Percentiles rank a stretch among this genome's conserved stretches.
Evolutionary conservation across 1,140 invertebrate species (phyloP).

Genomic region (Eueides isabella): DNA sequence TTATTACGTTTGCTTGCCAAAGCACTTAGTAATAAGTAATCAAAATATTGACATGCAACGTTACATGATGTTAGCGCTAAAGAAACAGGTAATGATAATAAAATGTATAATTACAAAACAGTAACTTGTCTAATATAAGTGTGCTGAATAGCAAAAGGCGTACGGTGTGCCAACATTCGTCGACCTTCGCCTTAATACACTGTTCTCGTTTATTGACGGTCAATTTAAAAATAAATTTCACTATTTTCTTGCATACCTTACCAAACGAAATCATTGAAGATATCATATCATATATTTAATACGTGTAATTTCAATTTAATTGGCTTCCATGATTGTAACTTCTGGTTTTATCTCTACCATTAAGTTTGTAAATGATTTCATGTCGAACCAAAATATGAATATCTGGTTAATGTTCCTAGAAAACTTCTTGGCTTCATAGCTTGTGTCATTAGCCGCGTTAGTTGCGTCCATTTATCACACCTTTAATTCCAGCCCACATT

Average conservation of each 20-base stretch:
- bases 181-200: constrained; percentile 67
- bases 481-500: constrained; percentile 71
- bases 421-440: constrained; percentile 41
- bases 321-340: background rate
- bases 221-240: constrained; percentile 66
- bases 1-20: background rate
- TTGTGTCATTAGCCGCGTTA: constrained; percentile 34
- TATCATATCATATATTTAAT: constrained; percentile 21
- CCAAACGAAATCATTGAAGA: constrained; percentile 28
- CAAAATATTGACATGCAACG: background rate
- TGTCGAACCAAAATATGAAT: background rate
- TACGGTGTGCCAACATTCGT: constrained; percentile 70
- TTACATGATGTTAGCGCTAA: background rate
- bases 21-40: background rate
- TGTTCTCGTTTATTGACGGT: constrained; percentile 72
- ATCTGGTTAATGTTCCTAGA: background rate
- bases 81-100: constrained; percentile 8
- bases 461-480: constrained; percentile 67
- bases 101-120: constrained; percentile 32
- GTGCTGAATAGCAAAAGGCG: constrained; percentile 50
- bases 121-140: constrained; percentile 22
- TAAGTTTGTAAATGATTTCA: background rate
- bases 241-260: constrained; percentile 34
- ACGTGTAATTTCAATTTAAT: background rate
- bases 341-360: background rate